Evolutionary conservation across 1,140 invertebrate species (phyloP).

Genomic region (Drosophila rhopaloa): DNA sequence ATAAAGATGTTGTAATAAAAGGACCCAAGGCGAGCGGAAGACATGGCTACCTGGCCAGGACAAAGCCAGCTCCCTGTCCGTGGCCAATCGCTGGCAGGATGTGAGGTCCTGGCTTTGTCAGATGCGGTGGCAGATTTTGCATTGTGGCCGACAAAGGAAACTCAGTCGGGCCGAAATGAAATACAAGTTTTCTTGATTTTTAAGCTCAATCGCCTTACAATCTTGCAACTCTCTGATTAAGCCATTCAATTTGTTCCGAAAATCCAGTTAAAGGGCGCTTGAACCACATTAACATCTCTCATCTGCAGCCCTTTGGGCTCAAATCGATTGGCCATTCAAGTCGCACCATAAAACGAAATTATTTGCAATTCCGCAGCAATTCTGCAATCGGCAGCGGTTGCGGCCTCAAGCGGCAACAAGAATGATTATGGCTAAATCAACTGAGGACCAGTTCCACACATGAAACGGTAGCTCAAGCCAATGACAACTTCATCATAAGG

Average conservation of each 20-base stretch:
- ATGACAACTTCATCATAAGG: constrained; percentile 81
- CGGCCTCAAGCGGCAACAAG: constrained; percentile 37
- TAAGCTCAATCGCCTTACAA: constrained; percentile 26
- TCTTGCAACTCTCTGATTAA: constrained; percentile 32
- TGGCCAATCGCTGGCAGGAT: constrained; percentile 63
- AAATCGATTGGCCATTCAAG: constrained; percentile 42
- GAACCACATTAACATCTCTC: constrained; percentile 37
- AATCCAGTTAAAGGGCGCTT: constrained; percentile 12
- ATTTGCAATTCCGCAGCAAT: constrained; percentile 37
- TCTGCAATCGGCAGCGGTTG: constrained; percentile 24
- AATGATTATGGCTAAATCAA: constrained; percentile 66
- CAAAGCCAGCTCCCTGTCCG: constrained; percentile 55
- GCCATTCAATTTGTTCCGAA: constrained; percentile 36
- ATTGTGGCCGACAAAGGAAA: constrained; percentile 37
- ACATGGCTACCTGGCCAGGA: constrained; percentile 57
- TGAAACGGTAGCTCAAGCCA: constrained; percentile 68
- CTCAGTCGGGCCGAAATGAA: background rate
- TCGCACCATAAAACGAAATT: constrained; percentile 40
- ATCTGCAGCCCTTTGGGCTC: constrained; percentile 36
- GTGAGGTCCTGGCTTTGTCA: constrained; percentile 42
- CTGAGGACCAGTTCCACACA: constrained; percentile 47
- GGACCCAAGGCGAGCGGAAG: constrained; percentile 31
- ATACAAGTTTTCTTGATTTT: constrained; percentile 21
- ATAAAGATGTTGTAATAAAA: constrained; percentile 64
- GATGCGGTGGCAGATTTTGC: constrained; percentile 43